Conservation (phyloP, 2,888 invertebrate species). For the Elegia similella region DNA sequence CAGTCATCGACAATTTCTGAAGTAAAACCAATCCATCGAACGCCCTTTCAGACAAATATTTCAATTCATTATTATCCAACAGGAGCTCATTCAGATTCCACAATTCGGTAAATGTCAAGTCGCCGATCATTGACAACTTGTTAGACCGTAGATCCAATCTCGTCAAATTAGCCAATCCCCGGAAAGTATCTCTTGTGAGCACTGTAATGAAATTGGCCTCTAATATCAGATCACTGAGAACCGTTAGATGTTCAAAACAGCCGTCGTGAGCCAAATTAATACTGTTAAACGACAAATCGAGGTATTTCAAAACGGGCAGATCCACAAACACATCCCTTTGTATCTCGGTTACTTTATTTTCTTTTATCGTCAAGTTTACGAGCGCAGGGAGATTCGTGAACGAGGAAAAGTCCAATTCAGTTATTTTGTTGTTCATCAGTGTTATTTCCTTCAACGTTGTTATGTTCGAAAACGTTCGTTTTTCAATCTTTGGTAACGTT, state of each 20-base stretch:
- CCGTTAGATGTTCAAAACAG: conserved; percentile 87
- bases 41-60: conserved; percentile 88
- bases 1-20: conserved; percentile 87
- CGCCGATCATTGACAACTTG: conserved; percentile 88
- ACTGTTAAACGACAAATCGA: conserved; percentile 93
- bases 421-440: conserved; percentile 87
- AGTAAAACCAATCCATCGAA: conserved; percentile 88
- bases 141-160: conserved; percentile 89
- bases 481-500: conserved; percentile 85
- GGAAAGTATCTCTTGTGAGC: conserved; percentile 88
- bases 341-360: conserved; percentile 89
- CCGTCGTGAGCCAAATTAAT: conserved; percentile 92
- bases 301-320: conserved; percentile 86
- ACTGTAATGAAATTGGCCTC: conserved; percentile 88
- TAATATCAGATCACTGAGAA: conserved; percentile 89
- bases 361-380: conserved; percentile 87
- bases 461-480: conserved; percentile 88
- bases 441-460: conserved; percentile 86
- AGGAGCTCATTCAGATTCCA: conserved; percentile 87
- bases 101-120: conserved; percentile 89
- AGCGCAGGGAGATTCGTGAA: conserved; percentile 88
- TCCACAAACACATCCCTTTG: conserved; percentile 89
- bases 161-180: conserved; percentile 87
- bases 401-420: conserved; percentile 85
- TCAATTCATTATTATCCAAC: conserved; percentile 86